These are phyloP conservation scores for Cephus cinctus DNA, from an alignment of 1,140 invertebrate species.

Conservation along the genomic window DNA sequence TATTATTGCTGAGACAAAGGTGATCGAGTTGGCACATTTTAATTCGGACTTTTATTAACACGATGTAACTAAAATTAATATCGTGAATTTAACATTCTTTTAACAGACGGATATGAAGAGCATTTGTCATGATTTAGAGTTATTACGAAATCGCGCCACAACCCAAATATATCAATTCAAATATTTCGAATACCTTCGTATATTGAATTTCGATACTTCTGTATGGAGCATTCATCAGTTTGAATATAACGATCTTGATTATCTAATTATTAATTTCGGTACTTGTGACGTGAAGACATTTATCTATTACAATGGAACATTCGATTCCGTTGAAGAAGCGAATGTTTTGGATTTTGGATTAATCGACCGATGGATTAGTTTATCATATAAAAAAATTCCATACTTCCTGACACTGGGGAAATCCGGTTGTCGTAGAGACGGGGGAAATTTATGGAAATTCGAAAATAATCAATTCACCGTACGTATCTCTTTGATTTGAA, in stretches of 20 bases:
- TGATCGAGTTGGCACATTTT: conserved; percentile 14
- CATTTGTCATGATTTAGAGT: conserved; percentile 37
- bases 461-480: conserved; percentile 31
- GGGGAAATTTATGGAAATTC: conserved; percentile 50
- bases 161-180: conserved; percentile 52
- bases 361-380: conserved; percentile 38
- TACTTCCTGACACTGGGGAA: conserved; percentile 43
- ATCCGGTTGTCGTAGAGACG: conserved; percentile 17
- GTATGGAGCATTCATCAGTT: conserved; percentile 44
- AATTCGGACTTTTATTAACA: conserved; percentile 1
- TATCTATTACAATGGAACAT: conserved; percentile 22
- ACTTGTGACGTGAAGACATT: conserved; percentile 27
- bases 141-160: conserved; percentile 26
- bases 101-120: conserved; percentile 35
- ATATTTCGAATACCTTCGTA: conserved; percentile 47
- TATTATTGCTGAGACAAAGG: conserved; percentile 26
- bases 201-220: conserved; percentile 30
- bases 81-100: conserved; percentile 9
- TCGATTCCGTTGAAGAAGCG: conserved; percentile 21
- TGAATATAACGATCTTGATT: conserved; percentile 31
- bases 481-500: conserved; percentile 9
- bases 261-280: conserved; percentile 46
- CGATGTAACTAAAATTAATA: conserved; percentile 1
- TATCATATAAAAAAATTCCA: conserved; percentile 24
- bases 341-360: conserved; percentile 30